A percentile compares a stretch with the other conserved stretches of the same genome.
Conservation (phyloP, 2,888 invertebrate species). For the Nesidiocoris tenuis region DNA sequence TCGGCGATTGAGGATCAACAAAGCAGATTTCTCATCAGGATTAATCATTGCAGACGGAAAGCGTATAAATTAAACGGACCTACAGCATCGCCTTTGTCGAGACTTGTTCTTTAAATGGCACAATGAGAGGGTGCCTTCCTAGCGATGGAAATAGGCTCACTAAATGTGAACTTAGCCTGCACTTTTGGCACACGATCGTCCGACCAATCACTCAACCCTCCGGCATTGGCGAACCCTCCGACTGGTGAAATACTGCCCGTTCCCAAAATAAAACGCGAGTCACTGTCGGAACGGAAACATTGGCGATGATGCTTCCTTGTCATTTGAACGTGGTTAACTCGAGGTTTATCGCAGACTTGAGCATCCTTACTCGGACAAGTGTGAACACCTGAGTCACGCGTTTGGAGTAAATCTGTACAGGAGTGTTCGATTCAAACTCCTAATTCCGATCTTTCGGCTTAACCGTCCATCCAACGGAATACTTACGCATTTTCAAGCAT, state of each 20-base stretch:
- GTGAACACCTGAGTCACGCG: no score
- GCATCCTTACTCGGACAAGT: no score
- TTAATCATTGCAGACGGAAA: not conserved
- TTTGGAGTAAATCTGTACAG: no score
- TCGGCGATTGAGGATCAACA: no score
- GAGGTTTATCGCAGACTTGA: no score
- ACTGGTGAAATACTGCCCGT: constrained; percentile 1
- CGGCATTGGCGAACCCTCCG: constrained; percentile 29
- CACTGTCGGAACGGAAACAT: not conserved
- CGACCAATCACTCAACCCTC: constrained; percentile 32
- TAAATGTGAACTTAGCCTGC: not conserved
- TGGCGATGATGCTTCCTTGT: not conserved
- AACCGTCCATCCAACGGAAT: no score
- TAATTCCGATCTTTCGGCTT: no score
- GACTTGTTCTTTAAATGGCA: not conserved
- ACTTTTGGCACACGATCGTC: constrained; percentile 28
- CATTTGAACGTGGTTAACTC: no score
- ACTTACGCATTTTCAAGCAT: no score
- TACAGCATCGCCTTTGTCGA: not conserved
- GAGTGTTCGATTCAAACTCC: no score
- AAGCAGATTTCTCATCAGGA: not conserved
- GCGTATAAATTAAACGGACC: not conserved
- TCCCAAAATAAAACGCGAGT: constrained; percentile 18
- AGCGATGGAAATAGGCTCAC: not conserved
- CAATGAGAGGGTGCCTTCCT: not conserved